These are phyloP conservation scores for Vulpes vulpes DNA, from an alignment of 2,113 vertebrate species.

Conservation along the genomic window DNA sequence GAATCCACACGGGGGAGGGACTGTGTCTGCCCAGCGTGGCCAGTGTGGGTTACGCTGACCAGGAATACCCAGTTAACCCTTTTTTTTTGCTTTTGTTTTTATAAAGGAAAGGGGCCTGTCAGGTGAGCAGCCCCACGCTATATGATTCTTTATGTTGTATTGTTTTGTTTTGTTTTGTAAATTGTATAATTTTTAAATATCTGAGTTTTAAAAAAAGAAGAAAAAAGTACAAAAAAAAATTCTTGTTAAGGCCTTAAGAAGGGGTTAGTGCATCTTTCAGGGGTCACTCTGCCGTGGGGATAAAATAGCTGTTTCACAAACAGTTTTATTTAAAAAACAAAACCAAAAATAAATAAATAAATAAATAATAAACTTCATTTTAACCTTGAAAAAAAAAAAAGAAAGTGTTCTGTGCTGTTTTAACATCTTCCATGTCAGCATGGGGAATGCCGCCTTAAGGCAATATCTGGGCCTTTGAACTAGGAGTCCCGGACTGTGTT, in stretches of 20 bases:
- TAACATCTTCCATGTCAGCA: not conserved
- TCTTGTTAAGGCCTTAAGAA: conserved; percentile 92
- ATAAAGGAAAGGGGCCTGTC: conserved; percentile 80
- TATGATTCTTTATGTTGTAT: conserved; percentile 75
- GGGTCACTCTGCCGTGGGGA: conserved; percentile 91
- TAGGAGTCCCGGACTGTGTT: not conserved
- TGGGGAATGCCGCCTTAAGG: not conserved
- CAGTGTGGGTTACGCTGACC: conserved; percentile 18
- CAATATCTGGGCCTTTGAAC: not conserved
- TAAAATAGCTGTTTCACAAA: conserved; percentile 93
- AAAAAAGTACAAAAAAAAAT: conserved; percentile 79
- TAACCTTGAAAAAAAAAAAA: conserved; percentile 85
- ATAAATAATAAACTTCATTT: conserved; percentile 93
- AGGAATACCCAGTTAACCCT: conserved; percentile 69
- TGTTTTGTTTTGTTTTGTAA: conserved; percentile 85
- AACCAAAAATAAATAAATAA: conserved; percentile 71
- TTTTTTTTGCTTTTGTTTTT: conserved; percentile 79
- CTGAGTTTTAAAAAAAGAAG: conserved; percentile 86
- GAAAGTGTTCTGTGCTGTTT: no score
- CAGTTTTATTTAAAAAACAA: conserved; percentile 92
- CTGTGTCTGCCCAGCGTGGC: not conserved
- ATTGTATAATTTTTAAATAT: conserved; percentile 89
- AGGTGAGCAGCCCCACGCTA: conserved; percentile 71
- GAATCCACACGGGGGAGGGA: not conserved
- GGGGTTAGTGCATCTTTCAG: conserved; percentile 93